These are phyloP conservation scores for Poeciliopsis occidentalis DNA, from an alignment of 2,113 vertebrate species.

Conservation along the genomic window DNA sequence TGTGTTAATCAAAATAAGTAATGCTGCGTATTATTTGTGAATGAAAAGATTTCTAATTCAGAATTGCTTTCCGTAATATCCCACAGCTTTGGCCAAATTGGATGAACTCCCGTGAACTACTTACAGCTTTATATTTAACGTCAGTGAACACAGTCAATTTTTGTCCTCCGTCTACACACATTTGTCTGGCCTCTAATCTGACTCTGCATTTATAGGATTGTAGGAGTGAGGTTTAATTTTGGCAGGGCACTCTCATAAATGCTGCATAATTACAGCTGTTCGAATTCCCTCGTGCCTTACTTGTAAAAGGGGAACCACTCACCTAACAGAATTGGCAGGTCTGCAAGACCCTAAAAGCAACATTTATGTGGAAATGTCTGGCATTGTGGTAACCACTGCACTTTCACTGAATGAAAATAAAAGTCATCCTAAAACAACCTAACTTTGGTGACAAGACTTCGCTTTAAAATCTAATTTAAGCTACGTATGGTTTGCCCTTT, in stretches of 20 bases:
- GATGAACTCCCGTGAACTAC: constrained; percentile 53
- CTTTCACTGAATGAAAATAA: neutral
- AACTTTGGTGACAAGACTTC: neutral
- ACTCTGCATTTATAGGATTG: constrained; percentile 54
- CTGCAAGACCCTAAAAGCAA: constrained; percentile 11
- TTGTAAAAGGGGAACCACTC: constrained; percentile 23
- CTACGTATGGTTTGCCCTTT: neutral
- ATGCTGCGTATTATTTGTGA: constrained; percentile 23
- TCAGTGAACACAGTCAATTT: constrained; percentile 54
- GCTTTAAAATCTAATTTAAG: no score
- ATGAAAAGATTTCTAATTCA: constrained; percentile 4
- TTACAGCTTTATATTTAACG: constrained; percentile 55
- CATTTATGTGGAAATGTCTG: constrained; percentile 18
- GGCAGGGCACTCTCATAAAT: constrained; percentile 49
- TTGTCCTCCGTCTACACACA: constrained; percentile 44
- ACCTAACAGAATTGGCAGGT: constrained; percentile 13
- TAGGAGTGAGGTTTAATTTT: constrained; percentile 58
- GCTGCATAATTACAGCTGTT: constrained; percentile 62
- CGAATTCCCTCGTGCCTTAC: constrained; percentile 28
- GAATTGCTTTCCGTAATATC: constrained; percentile 9
- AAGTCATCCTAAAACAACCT: neutral
- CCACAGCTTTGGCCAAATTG: constrained; percentile 39
- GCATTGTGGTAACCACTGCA: neutral
- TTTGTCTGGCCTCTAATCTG: constrained; percentile 55
- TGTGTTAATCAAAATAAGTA: constrained; percentile 50